Base-by-base conservation (phyloP, 2,797 vertebrate species). In the Pithecia hirsuta region DNA sequence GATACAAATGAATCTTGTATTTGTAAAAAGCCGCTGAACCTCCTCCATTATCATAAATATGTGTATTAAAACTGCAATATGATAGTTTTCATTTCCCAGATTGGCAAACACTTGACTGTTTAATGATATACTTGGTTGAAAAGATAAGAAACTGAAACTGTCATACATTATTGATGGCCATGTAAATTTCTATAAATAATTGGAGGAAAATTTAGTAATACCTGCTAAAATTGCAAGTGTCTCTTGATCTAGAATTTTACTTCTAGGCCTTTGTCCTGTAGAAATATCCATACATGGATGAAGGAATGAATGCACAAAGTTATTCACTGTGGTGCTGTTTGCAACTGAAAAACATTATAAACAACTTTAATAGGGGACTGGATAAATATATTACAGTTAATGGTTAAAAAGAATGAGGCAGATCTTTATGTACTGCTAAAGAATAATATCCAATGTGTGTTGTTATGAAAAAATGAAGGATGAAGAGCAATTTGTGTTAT, bases 161-260 rank as follows among this genome's bases (percentile, higher is more conserved):
- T 82, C 30, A 44, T 89, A 59, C 39, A 48, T 85, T 91, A 64
- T 74, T 79, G 46, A 11, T 75, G 19, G 26, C 10, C 8, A 78
- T 52, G n/a, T 96, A 93, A 84, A 85, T 91, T 85, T 39, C 14
- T 75, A 46, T 30, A 91, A 80, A 89, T 8, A 76, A 82, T 94
- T 86, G 48, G 19, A 93, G 36, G 33, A 46, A 9, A 52, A 52
- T 93, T 46, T 95, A 52, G 19, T 74, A 59, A 78, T 86, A 44
- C 17, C 17, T 76, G 79, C 7, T 57, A 87, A 84, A 81, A 80
- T 64, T 15, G 59, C 13, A 89, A 96, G 84, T 89, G 36, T 85
- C 19, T 33, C 92, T 70, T 95, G 91, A 67, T 57, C 26, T 93
- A 89, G 59, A 93, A 84, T 89, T 96, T 7, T 79, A n/a, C 64